Percentiles rank a stretch among this genome's conserved stretches.
These are phyloP conservation scores for Nasalis larvatus DNA, from an alignment of 2,113 vertebrate species.

Conservation along the genomic window DNA sequence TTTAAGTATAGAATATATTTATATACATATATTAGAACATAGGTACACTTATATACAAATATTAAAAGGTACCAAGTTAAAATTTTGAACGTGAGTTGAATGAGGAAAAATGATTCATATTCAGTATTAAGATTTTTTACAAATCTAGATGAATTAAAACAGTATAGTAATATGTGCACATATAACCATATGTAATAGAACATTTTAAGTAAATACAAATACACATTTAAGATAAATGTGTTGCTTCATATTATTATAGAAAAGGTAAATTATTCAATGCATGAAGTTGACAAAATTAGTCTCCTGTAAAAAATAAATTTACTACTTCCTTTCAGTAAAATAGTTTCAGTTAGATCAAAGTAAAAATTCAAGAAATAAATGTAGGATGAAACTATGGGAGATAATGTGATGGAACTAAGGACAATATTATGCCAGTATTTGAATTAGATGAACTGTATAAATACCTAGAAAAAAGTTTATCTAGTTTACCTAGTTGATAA, in stretches of 20 bases:
- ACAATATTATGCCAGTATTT: not conserved
- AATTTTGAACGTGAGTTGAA: not conserved
- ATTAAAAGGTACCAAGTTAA: not conserved
- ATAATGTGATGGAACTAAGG: not conserved
- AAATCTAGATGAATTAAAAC: not conserved
- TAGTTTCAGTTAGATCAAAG: not conserved
- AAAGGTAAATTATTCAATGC: not conserved
- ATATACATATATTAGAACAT: not conserved
- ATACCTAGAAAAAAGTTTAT: not conserved
- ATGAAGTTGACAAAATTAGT: not conserved
- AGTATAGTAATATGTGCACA: not conserved
- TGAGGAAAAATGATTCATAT: not conserved
- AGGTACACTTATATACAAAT: too few relatives aligned
- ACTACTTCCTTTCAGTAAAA: not conserved
- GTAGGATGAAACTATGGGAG: not conserved
- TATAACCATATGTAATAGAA: not conserved
- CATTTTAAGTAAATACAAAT: not conserved
- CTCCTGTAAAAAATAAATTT: not conserved
- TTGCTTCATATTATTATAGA: not conserved
- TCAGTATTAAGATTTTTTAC: not conserved
- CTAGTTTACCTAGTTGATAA: not conserved
- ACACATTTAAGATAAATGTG: not conserved
- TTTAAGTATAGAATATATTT: not conserved
- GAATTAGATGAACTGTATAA: not conserved
- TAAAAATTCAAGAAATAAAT: not conserved